phyloP scores from a whole-genome alignment of 2,113 vertebrate species.

The Todiramphus saurophagus region DNA sequence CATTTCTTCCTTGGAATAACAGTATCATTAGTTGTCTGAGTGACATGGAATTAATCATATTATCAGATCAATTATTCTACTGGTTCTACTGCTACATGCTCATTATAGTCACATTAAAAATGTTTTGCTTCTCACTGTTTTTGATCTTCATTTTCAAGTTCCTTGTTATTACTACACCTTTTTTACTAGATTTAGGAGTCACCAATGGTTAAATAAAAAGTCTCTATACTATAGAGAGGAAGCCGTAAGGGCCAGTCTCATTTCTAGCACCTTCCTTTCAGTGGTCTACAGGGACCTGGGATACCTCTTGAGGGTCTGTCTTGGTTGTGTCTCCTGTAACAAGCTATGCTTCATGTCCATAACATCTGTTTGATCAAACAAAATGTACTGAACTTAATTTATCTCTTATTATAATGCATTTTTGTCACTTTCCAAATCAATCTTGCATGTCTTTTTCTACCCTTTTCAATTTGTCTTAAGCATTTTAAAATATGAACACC shows the following conservation, averaged over 20 bases:
- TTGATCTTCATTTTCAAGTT: neutral
- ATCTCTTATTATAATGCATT: neutral
- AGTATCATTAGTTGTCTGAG: neutral
- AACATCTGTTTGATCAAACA: neutral
- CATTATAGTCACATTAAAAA: neutral
- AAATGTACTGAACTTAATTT: neutral
- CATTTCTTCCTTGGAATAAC: neutral
- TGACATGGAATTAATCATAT: neutral
- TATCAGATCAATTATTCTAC: neutral
- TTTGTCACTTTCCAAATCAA: neutral
- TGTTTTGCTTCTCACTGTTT: neutral
- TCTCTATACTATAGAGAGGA: neutral
- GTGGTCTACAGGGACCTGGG: neutral
- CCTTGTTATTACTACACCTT: neutral
- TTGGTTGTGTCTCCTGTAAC: rapidly evolving
- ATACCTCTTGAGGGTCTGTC: neutral
- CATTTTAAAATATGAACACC: neutral
- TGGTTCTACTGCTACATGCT: neutral
- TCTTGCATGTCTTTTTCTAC: neutral
- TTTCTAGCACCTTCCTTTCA: neutral
- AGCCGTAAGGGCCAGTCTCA: rapidly evolving
- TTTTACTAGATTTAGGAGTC: neutral
- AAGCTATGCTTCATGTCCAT: neutral
- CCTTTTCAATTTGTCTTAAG: neutral
- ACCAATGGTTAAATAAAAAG: neutral